phyloP scores from a whole-genome alignment of 2,797 vertebrate genomes.

The Pipistrellus pygmaeus region DNA sequence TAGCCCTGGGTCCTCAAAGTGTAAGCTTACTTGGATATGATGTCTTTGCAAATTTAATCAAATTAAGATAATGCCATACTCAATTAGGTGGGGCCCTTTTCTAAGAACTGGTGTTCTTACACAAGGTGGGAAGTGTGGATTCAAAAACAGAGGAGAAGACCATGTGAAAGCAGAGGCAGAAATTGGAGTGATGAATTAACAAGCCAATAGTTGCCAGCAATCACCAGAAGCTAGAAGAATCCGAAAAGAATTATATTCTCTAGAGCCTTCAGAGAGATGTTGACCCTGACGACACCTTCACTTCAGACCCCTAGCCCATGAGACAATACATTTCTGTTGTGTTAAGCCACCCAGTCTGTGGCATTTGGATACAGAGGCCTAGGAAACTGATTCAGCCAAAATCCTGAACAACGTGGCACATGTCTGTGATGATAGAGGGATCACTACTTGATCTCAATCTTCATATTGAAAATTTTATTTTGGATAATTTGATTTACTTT shows the following conservation, averaged over 20 bases:
- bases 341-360: neutral
- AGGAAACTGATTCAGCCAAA: neutral
- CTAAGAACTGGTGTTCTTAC: neutral
- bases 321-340: neutral
- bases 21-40: neutral
- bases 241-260: neutral
- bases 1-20: neutral
- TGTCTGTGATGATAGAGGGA: neutral
- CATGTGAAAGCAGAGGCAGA: neutral
- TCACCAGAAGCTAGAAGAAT: neutral
- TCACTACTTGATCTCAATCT: slow-evolving; percentile 8
- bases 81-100: neutral
- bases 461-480: slow-evolving; percentile 45
- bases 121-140: neutral
- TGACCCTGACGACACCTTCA: neutral
- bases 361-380: neutral
- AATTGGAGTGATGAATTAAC: neutral
- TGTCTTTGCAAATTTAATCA: neutral
- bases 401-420: neutral
- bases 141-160: neutral
- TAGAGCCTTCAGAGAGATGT: neutral
- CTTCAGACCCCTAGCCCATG: neutral
- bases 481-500: slow-evolving; percentile 37
- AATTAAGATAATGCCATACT: neutral
- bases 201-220: neutral